Evolutionary conservation across 2,888 invertebrate genomes (phyloP).

Genomic region (Yponomeuta plumbellus): DNA sequence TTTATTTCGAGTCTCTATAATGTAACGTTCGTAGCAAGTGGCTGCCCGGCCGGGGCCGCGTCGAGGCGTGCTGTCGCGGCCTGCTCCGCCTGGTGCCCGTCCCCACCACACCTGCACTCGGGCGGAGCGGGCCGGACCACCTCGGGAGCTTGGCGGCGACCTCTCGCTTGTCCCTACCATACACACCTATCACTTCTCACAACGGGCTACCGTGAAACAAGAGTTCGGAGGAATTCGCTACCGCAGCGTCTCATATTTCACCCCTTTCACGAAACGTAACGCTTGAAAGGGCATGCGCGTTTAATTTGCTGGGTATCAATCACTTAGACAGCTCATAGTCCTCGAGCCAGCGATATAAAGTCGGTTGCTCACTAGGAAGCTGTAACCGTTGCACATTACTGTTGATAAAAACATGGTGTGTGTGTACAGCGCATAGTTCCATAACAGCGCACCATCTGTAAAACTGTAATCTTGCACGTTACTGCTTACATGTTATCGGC

Average conservation of each 20-base stretch:
- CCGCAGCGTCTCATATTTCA: not conserved
- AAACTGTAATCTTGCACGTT: too few species aligned
- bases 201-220: constrained; percentile 31
- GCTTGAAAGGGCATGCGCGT: not conserved
- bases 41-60: constrained; percentile 71
- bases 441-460: too few species aligned
- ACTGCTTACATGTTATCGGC: too few species aligned
- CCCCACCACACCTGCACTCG: constrained; percentile 20
- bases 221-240: not conserved
- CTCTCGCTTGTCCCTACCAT: constrained; percentile 31
- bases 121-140: constrained; percentile 18
- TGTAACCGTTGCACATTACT: too few species aligned
- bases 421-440: too few species aligned
- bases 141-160: constrained; percentile 43
- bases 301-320: constrained; percentile 16
- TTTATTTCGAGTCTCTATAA: constrained; percentile 77
- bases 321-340: constrained; percentile 21
- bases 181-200: constrained; percentile 18
- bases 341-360: constrained; percentile 38
- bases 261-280: not conserved
- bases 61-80: constrained; percentile 55
- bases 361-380: too few species aligned
- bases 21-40: constrained; percentile 64
- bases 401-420: too few species aligned
- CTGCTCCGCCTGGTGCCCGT: constrained; percentile 32